Evolutionary conservation across 2,888 invertebrate genomes (phyloP).

Genomic region (Euproctis similis): DNA sequence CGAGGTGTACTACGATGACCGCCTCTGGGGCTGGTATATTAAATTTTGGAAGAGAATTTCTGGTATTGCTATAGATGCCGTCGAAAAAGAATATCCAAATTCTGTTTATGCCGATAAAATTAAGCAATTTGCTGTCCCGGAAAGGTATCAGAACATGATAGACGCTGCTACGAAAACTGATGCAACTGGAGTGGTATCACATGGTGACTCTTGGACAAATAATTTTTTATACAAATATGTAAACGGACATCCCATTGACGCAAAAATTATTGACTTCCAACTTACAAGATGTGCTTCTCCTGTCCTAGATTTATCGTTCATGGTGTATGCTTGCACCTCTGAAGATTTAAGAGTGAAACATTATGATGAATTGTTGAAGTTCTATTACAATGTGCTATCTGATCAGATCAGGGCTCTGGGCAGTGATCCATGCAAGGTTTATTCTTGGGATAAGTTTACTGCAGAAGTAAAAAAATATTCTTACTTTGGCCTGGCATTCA

Average conservation of each 20-base stretch:
- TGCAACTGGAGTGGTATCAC: constrained; percentile 76
- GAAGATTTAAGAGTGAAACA: constrained; percentile 71
- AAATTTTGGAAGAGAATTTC: constrained; percentile 69
- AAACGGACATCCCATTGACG: constrained; percentile 39
- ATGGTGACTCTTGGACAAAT: constrained; percentile 86
- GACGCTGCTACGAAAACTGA: constrained; percentile 46
- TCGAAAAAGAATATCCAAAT: constrained; percentile 77
- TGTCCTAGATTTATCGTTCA: constrained; percentile 75
- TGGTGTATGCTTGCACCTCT: constrained; percentile 75
- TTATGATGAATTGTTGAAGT: constrained; percentile 76
- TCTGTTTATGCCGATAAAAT: constrained; percentile 75
- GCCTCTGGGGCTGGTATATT: constrained; percentile 73
- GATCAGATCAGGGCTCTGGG: constrained; percentile 75
- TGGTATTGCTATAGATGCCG: constrained; percentile 77
- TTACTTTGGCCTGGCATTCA: constrained; percentile 74
- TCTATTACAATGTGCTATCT: constrained; percentile 76
- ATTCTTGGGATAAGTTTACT: constrained; percentile 66
- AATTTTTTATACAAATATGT: constrained; percentile 78
- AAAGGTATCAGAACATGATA: constrained; percentile 66
- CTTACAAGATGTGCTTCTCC: constrained; percentile 76
- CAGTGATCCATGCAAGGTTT: constrained; percentile 73
- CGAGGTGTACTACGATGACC: constrained; percentile 77
- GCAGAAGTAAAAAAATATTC: constrained; percentile 75
- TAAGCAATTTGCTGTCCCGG: constrained; percentile 68
- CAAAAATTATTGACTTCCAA: constrained; percentile 83